Evolutionary conservation across 2,797 vertebrate species (phyloP).

Genomic region (Hyperoplus immaculatus): DNA sequence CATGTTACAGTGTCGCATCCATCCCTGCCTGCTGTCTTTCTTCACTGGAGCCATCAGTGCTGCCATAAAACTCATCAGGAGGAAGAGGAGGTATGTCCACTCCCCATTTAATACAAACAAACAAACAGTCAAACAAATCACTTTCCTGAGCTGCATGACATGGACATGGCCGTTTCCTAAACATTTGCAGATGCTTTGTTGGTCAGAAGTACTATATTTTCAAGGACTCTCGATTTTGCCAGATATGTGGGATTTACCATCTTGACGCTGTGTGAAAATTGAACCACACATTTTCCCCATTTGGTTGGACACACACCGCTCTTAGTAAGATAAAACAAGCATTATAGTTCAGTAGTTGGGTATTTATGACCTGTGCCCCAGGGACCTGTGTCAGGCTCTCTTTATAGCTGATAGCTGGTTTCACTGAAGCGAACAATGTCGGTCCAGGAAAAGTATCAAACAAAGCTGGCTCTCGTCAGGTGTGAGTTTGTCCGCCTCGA

Average conservation of each 20-base stretch:
- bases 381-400: background rate
- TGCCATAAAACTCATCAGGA: conserved; percentile 32
- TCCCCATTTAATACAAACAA: conserved; percentile 16
- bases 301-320: background rate
- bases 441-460: background rate
- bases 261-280: background rate
- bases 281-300: background rate
- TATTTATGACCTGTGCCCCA: background rate
- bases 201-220: background rate
- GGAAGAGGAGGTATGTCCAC: background rate
- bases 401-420: background rate
- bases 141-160: background rate
- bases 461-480: background rate
- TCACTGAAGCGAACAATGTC: background rate
- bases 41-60: conserved; percentile 32
- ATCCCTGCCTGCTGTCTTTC: conserved; percentile 47
- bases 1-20: conserved; percentile 42
- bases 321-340: background rate
- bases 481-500: background rate
- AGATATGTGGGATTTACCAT: background rate
- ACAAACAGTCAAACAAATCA: background rate
- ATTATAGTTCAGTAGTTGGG: background rate
- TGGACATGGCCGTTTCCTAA: background rate
- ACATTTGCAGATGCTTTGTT: conserved; percentile 3
- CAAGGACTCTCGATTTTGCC: background rate